Conservation (phyloP, 2,113 vertebrate genomes). For the Otis tarda region DNA sequence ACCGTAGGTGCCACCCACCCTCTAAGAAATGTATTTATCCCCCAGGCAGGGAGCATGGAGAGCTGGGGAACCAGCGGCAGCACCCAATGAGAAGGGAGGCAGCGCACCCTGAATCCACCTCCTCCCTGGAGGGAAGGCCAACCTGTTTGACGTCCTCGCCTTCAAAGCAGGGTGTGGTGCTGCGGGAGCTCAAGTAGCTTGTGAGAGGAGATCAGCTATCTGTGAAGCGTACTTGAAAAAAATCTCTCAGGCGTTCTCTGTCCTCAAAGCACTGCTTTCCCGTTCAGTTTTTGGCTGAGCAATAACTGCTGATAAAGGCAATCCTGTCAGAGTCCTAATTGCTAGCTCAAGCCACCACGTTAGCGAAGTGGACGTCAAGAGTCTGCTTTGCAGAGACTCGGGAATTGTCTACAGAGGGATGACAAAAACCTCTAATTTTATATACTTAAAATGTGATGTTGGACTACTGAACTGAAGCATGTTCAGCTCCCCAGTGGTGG, state of each 20-base stretch:
- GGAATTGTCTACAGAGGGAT: not conserved
- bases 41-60: not conserved
- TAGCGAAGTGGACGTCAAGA: not conserved
- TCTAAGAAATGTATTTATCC: constrained; percentile 21
- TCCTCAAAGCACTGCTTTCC: not conserved
- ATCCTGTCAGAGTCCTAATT: not conserved
- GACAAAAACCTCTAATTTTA: not conserved
- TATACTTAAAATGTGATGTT: not conserved
- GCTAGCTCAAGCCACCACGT: fast-evolving
- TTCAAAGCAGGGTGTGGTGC: constrained; percentile 11
- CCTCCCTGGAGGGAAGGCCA: not conserved
- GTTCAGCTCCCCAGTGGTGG: not conserved
- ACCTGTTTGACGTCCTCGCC: constrained; percentile 18
- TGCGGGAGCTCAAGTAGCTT: not conserved
- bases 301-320: not conserved
- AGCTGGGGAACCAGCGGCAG: not conserved
- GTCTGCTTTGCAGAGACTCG: not conserved
- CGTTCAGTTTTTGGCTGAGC: not conserved
- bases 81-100: constrained; percentile 38
- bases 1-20: not conserved
- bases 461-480: not conserved
- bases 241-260: not conserved
- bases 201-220: not conserved
- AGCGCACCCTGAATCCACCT: not conserved
- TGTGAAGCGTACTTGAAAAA: not conserved